phyloP scores from a whole-genome alignment of 2,888 invertebrate genomes.

The Chrysomela aeneicollis region DNA sequence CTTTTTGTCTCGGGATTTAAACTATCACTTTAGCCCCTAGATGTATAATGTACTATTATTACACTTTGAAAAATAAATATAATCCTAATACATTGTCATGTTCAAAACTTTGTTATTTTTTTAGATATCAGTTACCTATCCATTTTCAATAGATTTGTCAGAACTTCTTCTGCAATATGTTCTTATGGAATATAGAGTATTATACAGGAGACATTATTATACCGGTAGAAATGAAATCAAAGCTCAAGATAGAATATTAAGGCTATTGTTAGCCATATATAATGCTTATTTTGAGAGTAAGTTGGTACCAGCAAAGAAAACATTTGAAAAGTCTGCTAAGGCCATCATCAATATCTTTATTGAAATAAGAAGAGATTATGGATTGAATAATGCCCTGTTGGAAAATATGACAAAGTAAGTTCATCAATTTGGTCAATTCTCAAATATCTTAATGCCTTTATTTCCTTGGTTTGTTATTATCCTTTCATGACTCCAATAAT shows the following conservation, averaged over 20 bases:
- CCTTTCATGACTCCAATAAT: too few relatives aligned
- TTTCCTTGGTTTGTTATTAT: too few relatives aligned
- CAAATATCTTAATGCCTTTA: too few relatives aligned
- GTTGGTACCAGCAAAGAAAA: conserved; percentile 29
- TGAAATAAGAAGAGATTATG: conserved; percentile 32
- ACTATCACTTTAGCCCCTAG: too few relatives aligned
- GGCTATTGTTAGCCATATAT: conserved; percentile 35
- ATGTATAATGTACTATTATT: too few relatives aligned
- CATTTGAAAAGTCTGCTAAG: conserved; percentile 33
- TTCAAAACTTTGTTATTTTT: too few relatives aligned
- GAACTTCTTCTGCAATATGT: conserved; percentile 47
- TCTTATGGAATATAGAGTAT: conserved; percentile 48
- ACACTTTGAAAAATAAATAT: too few relatives aligned
- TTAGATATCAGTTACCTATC: conserved; percentile 41
- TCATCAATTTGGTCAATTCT: too few relatives aligned
- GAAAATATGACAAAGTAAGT: conserved; percentile 43
- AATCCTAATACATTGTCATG: too few relatives aligned
- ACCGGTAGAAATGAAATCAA: conserved; percentile 26
- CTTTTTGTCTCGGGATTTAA: too few relatives aligned
- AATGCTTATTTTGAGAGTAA: conserved; percentile 34
- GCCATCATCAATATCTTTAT: conserved; percentile 39
- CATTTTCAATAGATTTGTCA: conserved; percentile 40
- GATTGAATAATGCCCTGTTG: conserved; percentile 35
- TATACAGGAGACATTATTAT: conserved; percentile 36
- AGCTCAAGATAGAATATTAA: conserved; percentile 34